Evolutionary conservation across 2,797 vertebrate genomes (phyloP), one percentile per base, ranked within the genome.

Genomic region (Cebuella pygmaea): DNA sequence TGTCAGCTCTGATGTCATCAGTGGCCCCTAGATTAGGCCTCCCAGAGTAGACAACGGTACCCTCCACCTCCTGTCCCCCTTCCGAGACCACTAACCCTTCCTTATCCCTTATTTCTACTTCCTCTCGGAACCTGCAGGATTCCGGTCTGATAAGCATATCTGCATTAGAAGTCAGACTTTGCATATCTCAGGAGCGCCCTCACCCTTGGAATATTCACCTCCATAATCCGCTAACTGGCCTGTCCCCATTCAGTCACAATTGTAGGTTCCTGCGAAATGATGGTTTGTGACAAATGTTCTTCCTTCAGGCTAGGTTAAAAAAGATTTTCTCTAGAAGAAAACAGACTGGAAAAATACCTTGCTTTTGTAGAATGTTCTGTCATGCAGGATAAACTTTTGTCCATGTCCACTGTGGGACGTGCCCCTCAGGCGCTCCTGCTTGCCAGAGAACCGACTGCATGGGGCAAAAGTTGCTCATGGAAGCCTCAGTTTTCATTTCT

Each of bases 111-210:
- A 86, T 52, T 85, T 44, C 26, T 13, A 78, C 80, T 96, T 97
- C 93, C 94, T 90, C 89, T 46, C 24, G 90, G 46, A 97, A 88
- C 64, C n/a, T n/a, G 5, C 1, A 33, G 74, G 90, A 96, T 80
- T 90, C 81, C 17, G 41, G 39, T 78, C 78, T 88, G 95, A 97
- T 95, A 98, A 96, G 61, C 44, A 5, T 93, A 96, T 97, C 96
- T 97, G 46, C 61, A 30, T 48, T 61, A 7, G 33, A 79, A 82
- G 24, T 39, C 30, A 82, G 79, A 50, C 33, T 97, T 96, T 98
- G 98, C 97, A 97, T 98, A 98, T 98, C 97, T 98, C 81, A 86
- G 88, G 93, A 79, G 24, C 78, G 55, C 61, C 96, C 85, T 84
- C n/a, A 33, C 11, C 55, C 82, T 92, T 30, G 24, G 84, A 92